Evolutionary conservation across 2,797 vertebrate genomes (phyloP).

Genomic region (Petrocephalus schoutedeni): DNA sequence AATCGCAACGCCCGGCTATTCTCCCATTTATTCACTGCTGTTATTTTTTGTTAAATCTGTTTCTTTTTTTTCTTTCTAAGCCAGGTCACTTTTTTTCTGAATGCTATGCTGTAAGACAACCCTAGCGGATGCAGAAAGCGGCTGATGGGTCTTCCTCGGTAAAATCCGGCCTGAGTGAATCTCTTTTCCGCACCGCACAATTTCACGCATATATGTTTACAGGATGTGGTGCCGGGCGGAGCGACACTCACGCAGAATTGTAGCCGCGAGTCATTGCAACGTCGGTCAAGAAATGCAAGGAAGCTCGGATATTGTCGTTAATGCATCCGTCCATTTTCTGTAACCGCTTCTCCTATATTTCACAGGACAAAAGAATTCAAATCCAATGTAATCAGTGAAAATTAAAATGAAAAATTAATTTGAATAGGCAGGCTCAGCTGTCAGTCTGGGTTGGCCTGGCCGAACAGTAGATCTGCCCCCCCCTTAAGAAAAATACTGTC

Average conservation of each 20-base stretch:
- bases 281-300: neutral
- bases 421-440: neutral
- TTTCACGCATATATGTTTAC: neutral
- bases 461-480: neutral
- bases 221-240: neutral
- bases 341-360: neutral
- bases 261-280: neutral
- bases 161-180: neutral
- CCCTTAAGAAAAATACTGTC: neutral
- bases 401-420: neutral
- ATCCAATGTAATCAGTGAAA: neutral
- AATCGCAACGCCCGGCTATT: neutral
- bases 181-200: neutral
- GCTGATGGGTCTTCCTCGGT: neutral
- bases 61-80: neutral
- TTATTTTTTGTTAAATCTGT: neutral
- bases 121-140: neutral
- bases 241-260: neutral
- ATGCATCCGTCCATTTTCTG: no score
- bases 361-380: neutral
- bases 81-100: neutral
- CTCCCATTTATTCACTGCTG: neutral
- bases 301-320: neutral
- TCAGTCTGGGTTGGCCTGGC: neutral
- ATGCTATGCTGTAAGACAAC: neutral